Conservation (phyloP, 2,888 invertebrate species). For the Gari tellinella region DNA sequence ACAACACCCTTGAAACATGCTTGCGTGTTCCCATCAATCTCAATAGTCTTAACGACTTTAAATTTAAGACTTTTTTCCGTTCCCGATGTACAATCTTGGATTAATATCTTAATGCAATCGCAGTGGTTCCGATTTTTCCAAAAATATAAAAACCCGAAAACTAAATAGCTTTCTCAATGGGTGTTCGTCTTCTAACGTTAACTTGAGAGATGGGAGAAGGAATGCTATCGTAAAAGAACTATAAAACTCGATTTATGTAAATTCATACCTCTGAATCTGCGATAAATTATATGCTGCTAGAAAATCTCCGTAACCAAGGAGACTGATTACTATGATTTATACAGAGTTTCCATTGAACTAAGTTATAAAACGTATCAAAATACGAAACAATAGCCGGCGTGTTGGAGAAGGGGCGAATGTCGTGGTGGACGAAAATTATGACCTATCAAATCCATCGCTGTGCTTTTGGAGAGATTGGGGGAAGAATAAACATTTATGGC, state of each 20-base stretch:
- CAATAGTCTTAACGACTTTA: neutral
- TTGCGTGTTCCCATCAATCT: too few relatives aligned
- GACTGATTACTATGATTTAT: slow-evolving; percentile 58
- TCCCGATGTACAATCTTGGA: slow-evolving; percentile 12
- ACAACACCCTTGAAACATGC: too few relatives aligned
- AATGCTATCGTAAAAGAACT: slow-evolving; percentile 55
- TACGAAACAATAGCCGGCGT: slow-evolving; percentile 40
- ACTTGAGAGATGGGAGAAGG: slow-evolving; percentile 41
- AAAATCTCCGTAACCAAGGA: slow-evolving; percentile 47
- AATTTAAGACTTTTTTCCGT: slow-evolving; percentile 37
- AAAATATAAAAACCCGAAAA: slow-evolving; percentile 47
- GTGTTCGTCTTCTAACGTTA: slow-evolving; percentile 46
- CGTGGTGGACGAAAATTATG: slow-evolving; percentile 43
- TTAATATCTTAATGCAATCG: slow-evolving; percentile 50
- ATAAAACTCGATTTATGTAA: slow-evolving; percentile 66
- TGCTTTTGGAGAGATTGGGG: slow-evolving; percentile 20
- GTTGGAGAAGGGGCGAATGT: slow-evolving; percentile 24
- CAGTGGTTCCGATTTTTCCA: slow-evolving; percentile 38
- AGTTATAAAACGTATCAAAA: slow-evolving; percentile 57
- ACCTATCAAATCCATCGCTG: slow-evolving; percentile 36
- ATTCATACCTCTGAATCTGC: slow-evolving; percentile 60
- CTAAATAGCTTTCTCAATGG: slow-evolving; percentile 58
- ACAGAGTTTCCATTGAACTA: slow-evolving; percentile 53
- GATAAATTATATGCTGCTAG: slow-evolving; percentile 64
- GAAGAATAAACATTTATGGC: slow-evolving; percentile 42